A percentile compares a stretch with the other conserved stretches of the same genome.
Conservation (phyloP, 2,797 vertebrate genomes). For the Leuciscus waleckii region DNA sequence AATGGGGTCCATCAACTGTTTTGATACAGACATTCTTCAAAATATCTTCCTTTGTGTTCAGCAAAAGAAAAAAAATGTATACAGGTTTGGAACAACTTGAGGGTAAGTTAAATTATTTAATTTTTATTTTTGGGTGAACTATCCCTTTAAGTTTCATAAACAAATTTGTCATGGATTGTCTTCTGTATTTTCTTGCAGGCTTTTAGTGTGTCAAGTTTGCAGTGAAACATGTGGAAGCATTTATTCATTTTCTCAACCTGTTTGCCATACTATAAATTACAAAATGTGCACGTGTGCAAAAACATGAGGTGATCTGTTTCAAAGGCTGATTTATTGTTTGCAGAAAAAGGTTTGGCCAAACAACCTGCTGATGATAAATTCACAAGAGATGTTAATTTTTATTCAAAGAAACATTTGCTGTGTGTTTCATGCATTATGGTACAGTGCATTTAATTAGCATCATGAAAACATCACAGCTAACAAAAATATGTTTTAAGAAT, state of each 20-base stretch:
- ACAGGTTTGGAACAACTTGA: not conserved
- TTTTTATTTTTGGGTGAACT: not conserved
- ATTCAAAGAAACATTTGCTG: not conserved
- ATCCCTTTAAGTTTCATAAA: not conserved
- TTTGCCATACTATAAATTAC: not conserved
- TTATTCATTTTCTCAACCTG: not conserved
- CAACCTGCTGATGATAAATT: not conserved
- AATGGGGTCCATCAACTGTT: not conserved
- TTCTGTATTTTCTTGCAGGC: not conserved
- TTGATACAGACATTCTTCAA: not conserved
- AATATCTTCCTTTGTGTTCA: not conserved
- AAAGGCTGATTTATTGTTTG: constrained; percentile 7
- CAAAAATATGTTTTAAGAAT: too few species aligned
- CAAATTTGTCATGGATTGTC: not conserved
- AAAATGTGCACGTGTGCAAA: constrained; percentile 1
- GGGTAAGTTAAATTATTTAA: not conserved
- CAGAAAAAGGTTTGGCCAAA: not conserved
- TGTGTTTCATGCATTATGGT: not conserved
- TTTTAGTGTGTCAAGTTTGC: not conserved
- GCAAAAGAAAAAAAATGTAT: not conserved
- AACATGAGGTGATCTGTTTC: not conserved
- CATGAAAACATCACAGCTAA: not conserved
- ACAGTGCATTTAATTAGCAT: not conserved
- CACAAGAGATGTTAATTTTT: not conserved
- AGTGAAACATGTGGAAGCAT: not conserved